A percentile compares a stretch with the other conserved stretches of the same genome.
Evolutionary conservation across 1,140 invertebrate species (phyloP).

Genomic region (Trypoxylus dichotomus): DNA sequence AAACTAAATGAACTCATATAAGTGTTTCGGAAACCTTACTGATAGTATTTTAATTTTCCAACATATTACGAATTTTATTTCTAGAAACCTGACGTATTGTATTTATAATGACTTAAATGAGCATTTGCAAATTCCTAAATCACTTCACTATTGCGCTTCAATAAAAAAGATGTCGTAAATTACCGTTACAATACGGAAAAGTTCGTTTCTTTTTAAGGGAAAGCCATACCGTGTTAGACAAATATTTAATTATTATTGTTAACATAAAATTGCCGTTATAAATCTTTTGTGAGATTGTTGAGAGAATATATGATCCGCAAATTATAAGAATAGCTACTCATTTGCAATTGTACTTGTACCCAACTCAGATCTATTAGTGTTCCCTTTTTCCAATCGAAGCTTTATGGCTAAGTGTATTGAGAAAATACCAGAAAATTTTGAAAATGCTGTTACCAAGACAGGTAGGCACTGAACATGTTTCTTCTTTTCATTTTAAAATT

Average conservation of each 20-base stretch:
- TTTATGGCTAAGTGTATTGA: slow-evolving; percentile 15
- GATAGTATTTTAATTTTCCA: not conserved
- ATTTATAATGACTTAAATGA: no score
- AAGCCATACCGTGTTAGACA: not conserved
- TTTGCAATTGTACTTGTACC: not conserved
- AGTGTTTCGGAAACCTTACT: not conserved
- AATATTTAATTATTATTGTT: slow-evolving; percentile 10
- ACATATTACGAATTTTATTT: no score
- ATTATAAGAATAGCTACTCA: not conserved
- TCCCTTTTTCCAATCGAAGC: not conserved
- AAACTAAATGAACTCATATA: not conserved
- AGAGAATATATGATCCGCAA: not conserved
- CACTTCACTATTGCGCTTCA: no score
- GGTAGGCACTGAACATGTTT: not conserved
- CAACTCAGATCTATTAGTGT: not conserved
- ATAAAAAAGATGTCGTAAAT: no score
- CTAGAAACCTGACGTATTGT: no score
- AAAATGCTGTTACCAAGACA: slow-evolving; percentile 20
- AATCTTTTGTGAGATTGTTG: not conserved
- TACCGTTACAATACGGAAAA: no score
- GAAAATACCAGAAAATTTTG: slow-evolving; percentile 21
- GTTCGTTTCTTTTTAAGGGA: no score
- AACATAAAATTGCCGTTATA: not conserved
- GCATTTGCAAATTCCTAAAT: no score
- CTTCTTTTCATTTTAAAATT: not conserved